Evolutionary conservation across 2,888 invertebrate genomes (phyloP).

Genomic region (Cybosia mesomella): DNA sequence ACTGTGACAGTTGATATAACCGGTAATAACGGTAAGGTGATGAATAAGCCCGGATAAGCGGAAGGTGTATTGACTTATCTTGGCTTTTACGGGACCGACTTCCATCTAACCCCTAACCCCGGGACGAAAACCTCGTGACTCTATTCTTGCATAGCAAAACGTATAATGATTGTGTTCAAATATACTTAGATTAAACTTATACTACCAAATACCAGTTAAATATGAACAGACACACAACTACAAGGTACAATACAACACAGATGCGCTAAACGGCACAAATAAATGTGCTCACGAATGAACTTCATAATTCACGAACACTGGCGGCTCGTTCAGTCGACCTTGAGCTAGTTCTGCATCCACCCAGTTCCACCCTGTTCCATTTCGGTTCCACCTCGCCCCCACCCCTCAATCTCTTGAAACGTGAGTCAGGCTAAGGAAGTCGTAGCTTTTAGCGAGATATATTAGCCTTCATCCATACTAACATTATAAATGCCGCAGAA

Average conservation of each 20-base stretch:
- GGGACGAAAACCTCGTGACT: no score
- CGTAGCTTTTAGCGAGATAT: constrained; percentile 18
- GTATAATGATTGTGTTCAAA: no score
- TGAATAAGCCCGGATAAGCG: no score
- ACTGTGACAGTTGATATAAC: no score
- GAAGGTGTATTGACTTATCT: no score
- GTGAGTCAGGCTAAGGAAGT: constrained; percentile 33
- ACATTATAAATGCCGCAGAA: no score
- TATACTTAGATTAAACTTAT: neutral
- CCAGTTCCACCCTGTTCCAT: constrained; percentile 11
- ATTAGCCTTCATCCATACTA: constrained; percentile 1
- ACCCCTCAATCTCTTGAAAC: constrained; percentile 24
- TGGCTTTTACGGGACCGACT: no score
- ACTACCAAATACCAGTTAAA: neutral
- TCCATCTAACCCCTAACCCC: no score
- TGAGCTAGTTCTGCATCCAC: constrained; percentile 31
- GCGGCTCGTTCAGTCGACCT: constrained; percentile 40
- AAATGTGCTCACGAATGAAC: constrained; percentile 33
- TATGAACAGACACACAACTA: neutral
- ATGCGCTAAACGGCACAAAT: constrained; percentile 19
- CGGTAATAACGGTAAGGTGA: no score
- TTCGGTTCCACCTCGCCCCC: constrained; percentile 7
- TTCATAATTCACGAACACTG: constrained; percentile 38
- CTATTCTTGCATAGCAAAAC: no score
- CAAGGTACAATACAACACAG: neutral